phyloP scores from a whole-genome alignment of 2,113 vertebrate species.

The Notothenia rossii region DNA sequence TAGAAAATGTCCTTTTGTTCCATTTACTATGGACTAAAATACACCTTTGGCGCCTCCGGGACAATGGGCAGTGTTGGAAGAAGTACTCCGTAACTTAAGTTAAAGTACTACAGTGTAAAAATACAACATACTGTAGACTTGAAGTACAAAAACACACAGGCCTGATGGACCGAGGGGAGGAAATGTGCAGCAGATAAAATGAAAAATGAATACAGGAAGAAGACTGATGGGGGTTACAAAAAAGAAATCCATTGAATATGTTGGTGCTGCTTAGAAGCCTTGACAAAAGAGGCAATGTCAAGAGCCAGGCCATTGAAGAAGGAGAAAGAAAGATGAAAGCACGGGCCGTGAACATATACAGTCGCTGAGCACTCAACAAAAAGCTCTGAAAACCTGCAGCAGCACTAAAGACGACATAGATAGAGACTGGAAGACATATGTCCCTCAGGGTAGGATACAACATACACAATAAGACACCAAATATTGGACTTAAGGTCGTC shows the following conservation, averaged over 20 bases:
- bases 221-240: not conserved
- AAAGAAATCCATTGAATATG: constrained; percentile 12
- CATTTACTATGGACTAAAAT: no score
- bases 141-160: not conserved
- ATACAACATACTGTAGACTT: no score
- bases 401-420: not conserved
- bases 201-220: constrained; percentile 14
- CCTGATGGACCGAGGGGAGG: not conserved
- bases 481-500: no score
- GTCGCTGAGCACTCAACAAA: no score
- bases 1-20: no score
- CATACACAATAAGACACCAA: no score
- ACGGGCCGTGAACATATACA: not conserved
- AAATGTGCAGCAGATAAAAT: not conserved
- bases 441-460: no score
- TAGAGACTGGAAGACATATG: no score
- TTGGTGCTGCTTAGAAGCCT: not conserved
- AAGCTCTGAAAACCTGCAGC: not conserved
- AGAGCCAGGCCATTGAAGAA: not conserved
- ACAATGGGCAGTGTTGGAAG: no score
- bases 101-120: no score
- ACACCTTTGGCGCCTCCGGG: no score
- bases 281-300: constrained; percentile 2
- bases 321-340: not conserved
- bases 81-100: no score